Base-by-base conservation (phyloP, 2,113 vertebrate species). In the Stomatorhinus ivindoensis region DNA sequence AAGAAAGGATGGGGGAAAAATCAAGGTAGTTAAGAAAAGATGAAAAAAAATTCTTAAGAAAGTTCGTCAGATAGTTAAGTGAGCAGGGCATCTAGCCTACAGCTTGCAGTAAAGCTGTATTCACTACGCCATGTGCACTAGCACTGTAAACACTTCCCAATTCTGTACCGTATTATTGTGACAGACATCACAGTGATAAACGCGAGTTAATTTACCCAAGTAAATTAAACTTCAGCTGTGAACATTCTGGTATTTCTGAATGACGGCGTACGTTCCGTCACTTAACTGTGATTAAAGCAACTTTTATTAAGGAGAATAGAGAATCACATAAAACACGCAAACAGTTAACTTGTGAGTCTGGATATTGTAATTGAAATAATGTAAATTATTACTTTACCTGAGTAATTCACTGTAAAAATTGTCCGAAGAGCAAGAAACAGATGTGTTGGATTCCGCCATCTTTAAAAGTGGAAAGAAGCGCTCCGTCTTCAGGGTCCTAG, bases 401-500 rank as follows among this genome's bases (percentile, higher is more conserved):
- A 95, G 51, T 21, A 96, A 47, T 90, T 95, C 95, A 69, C 73
- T 92, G 89, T 80, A 91, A 27, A 93, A 91, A 6, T 89, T 86
- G 73, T 80, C 13, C 31, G 35, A 19, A 3, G 50, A 3, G 85
- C 84, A 2, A 24, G 24, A 80, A 17, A 51, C 61, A 65, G 88
- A 5, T 73, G 58, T 91, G 87, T 93, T 91, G 73, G 85, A 86
- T 46, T 95, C 94, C 89, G 95, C 95, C 95, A 96, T 96, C 83
- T 93, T 94, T 73, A n/a, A 19, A 51, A 80, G 48, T 9, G 24
- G n/a, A 3, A 13, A 9, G 0, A 2, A 5, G 46, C 1, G 2
- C 17, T 21, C 3, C 11, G 86, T 88, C 88, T 35, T 21, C 93
- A 0, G 90, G 94, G 93, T 94, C 92, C 92, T 91, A 8, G 4